Percentiles rank a stretch among this genome's conserved stretches.
Conservation (phyloP, 2,113 vertebrate genomes). For the Rhinichthys klamathensis region DNA sequence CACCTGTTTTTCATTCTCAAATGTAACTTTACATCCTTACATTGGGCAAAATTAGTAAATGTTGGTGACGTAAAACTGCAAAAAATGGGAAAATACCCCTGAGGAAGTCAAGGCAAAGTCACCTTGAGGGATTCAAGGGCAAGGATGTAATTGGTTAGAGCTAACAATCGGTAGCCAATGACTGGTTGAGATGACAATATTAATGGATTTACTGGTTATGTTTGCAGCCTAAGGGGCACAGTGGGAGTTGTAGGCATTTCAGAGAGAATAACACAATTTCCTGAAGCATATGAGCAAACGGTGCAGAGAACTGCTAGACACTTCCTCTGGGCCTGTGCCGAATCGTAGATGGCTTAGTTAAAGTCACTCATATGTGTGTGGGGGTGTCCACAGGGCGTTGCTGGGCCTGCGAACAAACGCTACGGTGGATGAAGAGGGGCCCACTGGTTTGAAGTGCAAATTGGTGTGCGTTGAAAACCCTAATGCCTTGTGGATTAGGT, state of each 20-base stretch:
- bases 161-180: constrained; percentile 5
- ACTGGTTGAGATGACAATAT: constrained; percentile 27
- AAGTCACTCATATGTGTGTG: constrained; percentile 68
- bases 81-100: background rate
- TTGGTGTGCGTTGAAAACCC: constrained; percentile 78
- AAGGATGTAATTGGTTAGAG: constrained; percentile 23
- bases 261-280: constrained; percentile 32
- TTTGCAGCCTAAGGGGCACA: constrained; percentile 1
- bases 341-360: constrained; percentile 84
- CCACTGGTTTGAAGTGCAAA: constrained; percentile 86
- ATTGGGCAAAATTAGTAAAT: constrained; percentile 16
- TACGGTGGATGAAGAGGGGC: constrained; percentile 75
- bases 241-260: constrained; percentile 39
- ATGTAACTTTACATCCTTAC: background rate
- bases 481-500: constrained; percentile 64
- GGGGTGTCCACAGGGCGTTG: constrained; percentile 78
- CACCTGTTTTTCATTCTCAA: constrained; percentile 5
- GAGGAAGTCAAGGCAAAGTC: constrained; percentile 34
- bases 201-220: constrained; percentile 20
- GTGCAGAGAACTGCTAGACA: constrained; percentile 43
- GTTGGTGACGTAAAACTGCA: background rate
- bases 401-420: constrained; percentile 56
- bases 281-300: constrained; percentile 12
- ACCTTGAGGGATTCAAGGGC: constrained; percentile 36
- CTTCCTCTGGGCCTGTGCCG: constrained; percentile 71